These are phyloP conservation scores for Idris sp. DNA, from an alignment of 1,140 invertebrate species.

Conservation along the genomic window DNA sequence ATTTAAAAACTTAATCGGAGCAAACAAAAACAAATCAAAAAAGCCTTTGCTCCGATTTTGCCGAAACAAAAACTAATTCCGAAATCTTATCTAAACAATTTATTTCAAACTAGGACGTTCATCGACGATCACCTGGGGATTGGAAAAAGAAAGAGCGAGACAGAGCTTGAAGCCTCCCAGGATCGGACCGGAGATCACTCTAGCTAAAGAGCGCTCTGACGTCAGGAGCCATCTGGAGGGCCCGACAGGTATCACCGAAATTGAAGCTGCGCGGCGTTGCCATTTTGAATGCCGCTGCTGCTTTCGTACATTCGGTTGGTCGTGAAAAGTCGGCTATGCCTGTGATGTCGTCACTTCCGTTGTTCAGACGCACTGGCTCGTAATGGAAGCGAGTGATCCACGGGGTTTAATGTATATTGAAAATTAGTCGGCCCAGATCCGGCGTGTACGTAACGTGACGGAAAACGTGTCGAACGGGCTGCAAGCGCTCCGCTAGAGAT, in stretches of 20 bases:
- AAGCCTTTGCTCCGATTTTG: too few relatives aligned
- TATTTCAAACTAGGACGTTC: too few relatives aligned
- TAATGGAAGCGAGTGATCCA: slow-evolving; percentile 47
- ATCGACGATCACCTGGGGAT: too few relatives aligned
- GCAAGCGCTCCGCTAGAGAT: slow-evolving; percentile 13
- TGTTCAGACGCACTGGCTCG: slow-evolving; percentile 43
- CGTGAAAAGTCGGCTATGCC: slow-evolving; percentile 50
- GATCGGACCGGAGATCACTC: too few relatives aligned
- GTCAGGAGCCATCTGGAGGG: slow-evolving; percentile 50
- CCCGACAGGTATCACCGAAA: slow-evolving; percentile 43
- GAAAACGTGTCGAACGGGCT: slow-evolving; percentile 4
- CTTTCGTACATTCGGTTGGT: slow-evolving; percentile 23
- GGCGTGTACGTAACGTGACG: slow-evolving; percentile 1
- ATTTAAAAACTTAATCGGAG: too few relatives aligned
- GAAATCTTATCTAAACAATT: too few relatives aligned
- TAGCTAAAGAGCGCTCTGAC: too few relatives aligned
- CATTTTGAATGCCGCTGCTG: slow-evolving; percentile 44
- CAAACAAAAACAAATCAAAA: too few relatives aligned
- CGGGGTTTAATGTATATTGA: slow-evolving; percentile 33
- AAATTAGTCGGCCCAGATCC: slow-evolving; percentile 1
- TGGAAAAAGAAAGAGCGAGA: too few relatives aligned
- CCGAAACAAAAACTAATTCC: too few relatives aligned
- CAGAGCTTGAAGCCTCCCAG: too few relatives aligned
- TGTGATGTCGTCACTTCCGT: slow-evolving; percentile 60
- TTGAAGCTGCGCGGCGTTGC: slow-evolving; percentile 35